Evolutionary conservation across 2,888 invertebrate species (phyloP).

Genomic region (Operophtera brumata): DNA sequence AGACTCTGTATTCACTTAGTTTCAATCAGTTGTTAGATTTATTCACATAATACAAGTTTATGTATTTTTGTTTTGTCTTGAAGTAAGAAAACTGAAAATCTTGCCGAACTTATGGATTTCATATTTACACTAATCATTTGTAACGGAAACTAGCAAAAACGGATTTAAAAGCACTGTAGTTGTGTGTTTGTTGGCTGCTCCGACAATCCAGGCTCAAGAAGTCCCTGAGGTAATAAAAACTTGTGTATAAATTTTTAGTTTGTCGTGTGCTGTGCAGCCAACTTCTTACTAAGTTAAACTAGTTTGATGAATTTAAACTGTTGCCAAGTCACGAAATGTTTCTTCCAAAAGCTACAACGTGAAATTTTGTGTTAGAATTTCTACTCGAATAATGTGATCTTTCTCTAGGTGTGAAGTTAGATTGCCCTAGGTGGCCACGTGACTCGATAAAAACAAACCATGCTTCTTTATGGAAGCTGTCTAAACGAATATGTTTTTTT

Average conservation of each 20-base stretch:
- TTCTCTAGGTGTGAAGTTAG: background rate
- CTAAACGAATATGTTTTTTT: slow-evolving; percentile 6
- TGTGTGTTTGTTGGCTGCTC: background rate
- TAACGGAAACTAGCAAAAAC: too few species aligned
- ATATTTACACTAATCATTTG: too few species aligned
- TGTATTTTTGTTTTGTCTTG: background rate
- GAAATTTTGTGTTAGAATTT: background rate
- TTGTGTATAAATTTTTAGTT: background rate
- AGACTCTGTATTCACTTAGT: slow-evolving; percentile 22
- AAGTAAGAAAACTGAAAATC: background rate
- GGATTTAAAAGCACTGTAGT: background rate
- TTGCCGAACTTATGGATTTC: background rate
- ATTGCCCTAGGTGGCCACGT: background rate
- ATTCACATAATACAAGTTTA: too few species aligned
- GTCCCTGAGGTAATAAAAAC: slow-evolving; percentile 1
- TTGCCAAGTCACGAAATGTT: background rate
- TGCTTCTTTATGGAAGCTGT: slow-evolving; percentile 10
- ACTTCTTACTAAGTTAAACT: slow-evolving; percentile 7
- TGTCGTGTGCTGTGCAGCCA: slow-evolving; percentile 4
- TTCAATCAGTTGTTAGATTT: slow-evolving; percentile 5
- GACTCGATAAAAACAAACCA: slow-evolving; percentile 3
- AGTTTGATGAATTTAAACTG: slow-evolving; percentile 1
- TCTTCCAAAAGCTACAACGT: background rate
- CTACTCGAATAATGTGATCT: background rate
- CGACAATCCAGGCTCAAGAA: background rate